Percentiles rank a stretch among this genome's conserved stretches.
Evolutionary conservation across 2,797 vertebrate species (phyloP).

Genomic region (Myripristis jacobus): DNA sequence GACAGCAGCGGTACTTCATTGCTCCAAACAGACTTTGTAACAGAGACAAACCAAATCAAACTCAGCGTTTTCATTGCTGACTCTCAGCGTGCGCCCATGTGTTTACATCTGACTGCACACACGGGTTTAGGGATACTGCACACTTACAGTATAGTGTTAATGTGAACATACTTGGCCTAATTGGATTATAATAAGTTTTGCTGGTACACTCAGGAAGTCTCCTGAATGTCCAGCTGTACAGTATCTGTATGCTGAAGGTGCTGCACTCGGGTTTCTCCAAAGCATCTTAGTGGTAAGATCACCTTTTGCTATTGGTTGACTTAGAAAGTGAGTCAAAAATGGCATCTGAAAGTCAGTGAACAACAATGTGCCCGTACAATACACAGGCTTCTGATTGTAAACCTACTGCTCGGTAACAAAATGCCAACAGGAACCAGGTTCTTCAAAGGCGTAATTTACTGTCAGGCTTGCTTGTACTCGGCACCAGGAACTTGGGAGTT

Average conservation of each 20-base stretch:
- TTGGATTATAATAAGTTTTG: constrained; percentile 33
- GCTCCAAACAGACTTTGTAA: constrained; percentile 33
- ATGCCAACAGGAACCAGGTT: background rate
- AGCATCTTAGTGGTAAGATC: constrained; percentile 10
- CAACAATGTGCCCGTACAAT: background rate
- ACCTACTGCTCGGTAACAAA: constrained; percentile 47
- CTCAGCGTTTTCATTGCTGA: constrained; percentile 5
- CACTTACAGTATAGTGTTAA: constrained; percentile 29
- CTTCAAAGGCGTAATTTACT: constrained; percentile 61
- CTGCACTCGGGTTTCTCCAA: constrained; percentile 36
- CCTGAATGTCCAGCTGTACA: constrained; percentile 7
- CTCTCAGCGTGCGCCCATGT: constrained; percentile 10
- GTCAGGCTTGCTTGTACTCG: constrained; percentile 20
- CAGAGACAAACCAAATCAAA: constrained; percentile 41
- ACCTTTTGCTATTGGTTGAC: background rate
- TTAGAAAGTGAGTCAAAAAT: constrained; percentile 24
- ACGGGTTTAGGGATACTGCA: constrained; percentile 34
- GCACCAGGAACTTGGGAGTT: constrained; percentile 19
- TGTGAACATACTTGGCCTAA: constrained; percentile 9
- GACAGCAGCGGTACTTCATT: constrained; percentile 33
- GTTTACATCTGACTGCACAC: constrained; percentile 4
- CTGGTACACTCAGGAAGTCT: constrained; percentile 18
- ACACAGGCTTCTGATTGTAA: constrained; percentile 47
- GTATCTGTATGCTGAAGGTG: constrained; percentile 6
- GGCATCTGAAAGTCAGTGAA: constrained; percentile 41